Evolutionary conservation across 2,797 vertebrate genomes (phyloP), one percentile per base, ranked within the genome.

Genomic region (Platyrinchus mystaceus): DNA sequence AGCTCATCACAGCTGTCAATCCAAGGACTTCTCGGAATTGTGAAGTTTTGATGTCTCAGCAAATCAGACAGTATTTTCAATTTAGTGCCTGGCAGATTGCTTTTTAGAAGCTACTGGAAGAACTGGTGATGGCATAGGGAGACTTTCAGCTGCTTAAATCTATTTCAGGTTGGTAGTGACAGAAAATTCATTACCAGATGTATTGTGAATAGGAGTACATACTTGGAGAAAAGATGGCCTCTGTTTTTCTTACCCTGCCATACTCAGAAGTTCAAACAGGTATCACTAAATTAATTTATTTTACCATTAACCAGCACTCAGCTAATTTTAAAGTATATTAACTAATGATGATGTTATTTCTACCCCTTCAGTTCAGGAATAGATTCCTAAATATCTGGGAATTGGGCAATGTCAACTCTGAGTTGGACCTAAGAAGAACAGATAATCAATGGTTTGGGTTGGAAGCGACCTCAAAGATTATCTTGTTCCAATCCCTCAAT

Each of bases 101-200:
- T 89, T 97, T 98, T 94, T 79, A 87, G 79, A 91, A 79, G 59
- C 53, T 36, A 84, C 47, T 94, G 68, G 58, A 87, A 79, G 58
- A 76, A 71, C 67, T 94, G 39, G 86, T 96, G 96, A 97, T 97
- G 79, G 87, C 96, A 97, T 95, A 94, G 53, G 90, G 87, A 85
- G 47, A 39, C 50, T 96, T 96, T 96, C 36, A 96, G 93, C 87
- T 96, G 46, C 97, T 97, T 97, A 97, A 73, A 96, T 96, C 82
- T 95, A 77, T 64, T 79, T 89, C 90, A 87, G 87, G 77, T 83
- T 87, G 43, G 81, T 91, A 90, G 95, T 95, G 96, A 97, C 93
- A 95, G 93, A 97, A 97, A 96, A 89, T 86, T 97, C 59, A 86
- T 75, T 80, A 69, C 30, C 39, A 71, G 10, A 12, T 83, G 22